Conservation (phyloP, 2,113 vertebrate genomes). For the Callipepla californica region DNA sequence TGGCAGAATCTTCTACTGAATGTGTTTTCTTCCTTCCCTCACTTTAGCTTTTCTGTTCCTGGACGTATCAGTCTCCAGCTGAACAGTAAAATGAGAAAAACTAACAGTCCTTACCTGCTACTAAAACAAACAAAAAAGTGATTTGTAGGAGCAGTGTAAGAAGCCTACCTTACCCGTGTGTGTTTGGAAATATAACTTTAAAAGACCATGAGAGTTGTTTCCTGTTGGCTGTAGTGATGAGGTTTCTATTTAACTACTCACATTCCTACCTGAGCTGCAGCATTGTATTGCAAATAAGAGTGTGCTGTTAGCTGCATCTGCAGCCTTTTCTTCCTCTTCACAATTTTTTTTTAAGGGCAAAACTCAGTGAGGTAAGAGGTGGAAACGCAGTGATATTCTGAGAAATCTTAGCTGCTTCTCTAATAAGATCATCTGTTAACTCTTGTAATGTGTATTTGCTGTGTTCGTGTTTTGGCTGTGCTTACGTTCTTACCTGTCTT, state of each 20-base stretch:
- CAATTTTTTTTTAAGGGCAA: background rate
- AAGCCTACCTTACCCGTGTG: background rate
- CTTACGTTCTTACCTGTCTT: background rate
- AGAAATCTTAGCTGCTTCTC: constrained; percentile 1
- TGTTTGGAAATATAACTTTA: background rate
- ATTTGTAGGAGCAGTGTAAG: background rate
- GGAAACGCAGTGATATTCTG: background rate
- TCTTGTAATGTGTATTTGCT: background rate
- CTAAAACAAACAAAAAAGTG: background rate
- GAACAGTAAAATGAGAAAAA: background rate
- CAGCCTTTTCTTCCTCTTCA: background rate
- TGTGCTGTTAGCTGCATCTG: background rate
- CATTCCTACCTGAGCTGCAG: background rate
- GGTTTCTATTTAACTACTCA: constrained; percentile 4
- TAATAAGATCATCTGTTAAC: background rate
- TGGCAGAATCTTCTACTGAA: constrained; percentile 2
- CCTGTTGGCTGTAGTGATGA: background rate
- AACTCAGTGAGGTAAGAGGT: background rate
- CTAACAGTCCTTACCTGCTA: background rate
- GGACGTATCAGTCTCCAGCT: background rate
- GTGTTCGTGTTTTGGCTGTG: background rate
- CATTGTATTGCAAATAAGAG: background rate
- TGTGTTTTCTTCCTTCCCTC: background rate
- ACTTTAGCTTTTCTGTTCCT: background rate
- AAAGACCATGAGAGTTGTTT: background rate